Conservation (phyloP, 2,888 invertebrate species). For the Xylota sylvarum region DNA sequence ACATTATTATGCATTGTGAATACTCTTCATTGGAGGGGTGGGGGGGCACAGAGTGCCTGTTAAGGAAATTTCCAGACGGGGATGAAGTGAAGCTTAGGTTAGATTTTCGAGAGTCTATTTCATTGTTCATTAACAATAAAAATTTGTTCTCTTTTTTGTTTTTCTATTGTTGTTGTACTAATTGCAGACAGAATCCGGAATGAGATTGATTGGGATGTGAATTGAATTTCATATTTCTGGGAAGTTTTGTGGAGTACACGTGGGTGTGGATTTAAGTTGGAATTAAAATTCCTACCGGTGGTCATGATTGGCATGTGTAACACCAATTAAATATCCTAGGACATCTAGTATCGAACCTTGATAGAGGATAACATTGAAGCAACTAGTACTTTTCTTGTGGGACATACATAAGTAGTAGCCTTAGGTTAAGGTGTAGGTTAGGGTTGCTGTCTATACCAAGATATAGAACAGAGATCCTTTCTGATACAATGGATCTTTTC, state of each 20-base stretch:
- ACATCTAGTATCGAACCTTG: no score
- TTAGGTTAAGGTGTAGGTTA: no score
- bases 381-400: no score
- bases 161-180: conserved; percentile 39
- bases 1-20: conserved; percentile 70
- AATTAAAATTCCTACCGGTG: not conserved
- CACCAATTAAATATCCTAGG: no score
- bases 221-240: conserved; percentile 49
- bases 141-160: conserved; percentile 15
- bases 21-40: not conserved
- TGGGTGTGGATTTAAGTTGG: not conserved
- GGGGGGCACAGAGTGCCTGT: not conserved
- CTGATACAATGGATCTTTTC: no score
- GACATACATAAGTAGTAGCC: no score
- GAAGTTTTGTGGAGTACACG: not conserved
- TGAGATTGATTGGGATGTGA: conserved; percentile 58
- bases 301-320: no score
- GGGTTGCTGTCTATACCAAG: no score
- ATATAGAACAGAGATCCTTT: no score
- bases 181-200: conserved; percentile 57
- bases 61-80: conserved; percentile 1
- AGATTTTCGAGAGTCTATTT: conserved; percentile 54
- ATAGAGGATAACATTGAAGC: no score
- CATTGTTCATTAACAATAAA: conserved; percentile 68
- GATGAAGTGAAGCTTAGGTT: conserved; percentile 42